Evolutionary conservation across 2,888 invertebrate genomes (phyloP).

Genomic region (Eudemis profundana): DNA sequence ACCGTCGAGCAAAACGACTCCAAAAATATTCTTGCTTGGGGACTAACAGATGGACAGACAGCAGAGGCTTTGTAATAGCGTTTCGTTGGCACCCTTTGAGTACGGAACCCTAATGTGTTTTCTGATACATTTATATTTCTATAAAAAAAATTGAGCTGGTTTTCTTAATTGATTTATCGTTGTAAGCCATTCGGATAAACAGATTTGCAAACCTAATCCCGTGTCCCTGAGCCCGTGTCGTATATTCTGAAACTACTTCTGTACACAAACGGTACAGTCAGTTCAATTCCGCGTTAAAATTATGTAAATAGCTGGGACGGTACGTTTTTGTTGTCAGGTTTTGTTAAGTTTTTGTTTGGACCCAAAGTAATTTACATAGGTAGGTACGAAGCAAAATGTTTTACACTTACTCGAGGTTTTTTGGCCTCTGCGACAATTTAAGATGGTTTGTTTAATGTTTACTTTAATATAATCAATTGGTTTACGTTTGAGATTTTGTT

Average conservation of each 20-base stretch:
- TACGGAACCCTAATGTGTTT: too few relatives aligned
- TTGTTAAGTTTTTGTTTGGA: slow-evolving; percentile 36
- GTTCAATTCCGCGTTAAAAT: slow-evolving; percentile 38
- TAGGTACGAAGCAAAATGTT: slow-evolving; percentile 29
- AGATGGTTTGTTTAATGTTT: slow-evolving; percentile 6
- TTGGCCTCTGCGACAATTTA: background rate
- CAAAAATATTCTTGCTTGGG: too few relatives aligned
- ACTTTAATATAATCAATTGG: slow-evolving; percentile 10
- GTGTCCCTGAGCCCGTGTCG: background rate
- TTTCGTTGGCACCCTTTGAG: too few relatives aligned
- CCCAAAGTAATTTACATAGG: slow-evolving; percentile 38
- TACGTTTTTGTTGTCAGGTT: too few relatives aligned
- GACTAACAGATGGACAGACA: too few relatives aligned
- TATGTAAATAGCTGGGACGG: slow-evolving; percentile 39
- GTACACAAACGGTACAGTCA: slow-evolving; percentile 25
- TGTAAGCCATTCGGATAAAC: background rate
- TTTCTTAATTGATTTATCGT: background rate
- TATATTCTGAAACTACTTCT: slow-evolving; percentile 19
- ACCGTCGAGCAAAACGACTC: too few relatives aligned
- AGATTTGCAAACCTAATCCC: slow-evolving; percentile 7
- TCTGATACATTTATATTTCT: too few relatives aligned
- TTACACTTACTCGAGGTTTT: slow-evolving; percentile 15
- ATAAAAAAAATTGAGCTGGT: too few relatives aligned
- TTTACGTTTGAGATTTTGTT: background rate
- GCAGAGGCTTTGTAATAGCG: too few relatives aligned